phyloP scores from a whole-genome alignment of 2,888 invertebrate species.

The Drosophila hamatofila region DNA sequence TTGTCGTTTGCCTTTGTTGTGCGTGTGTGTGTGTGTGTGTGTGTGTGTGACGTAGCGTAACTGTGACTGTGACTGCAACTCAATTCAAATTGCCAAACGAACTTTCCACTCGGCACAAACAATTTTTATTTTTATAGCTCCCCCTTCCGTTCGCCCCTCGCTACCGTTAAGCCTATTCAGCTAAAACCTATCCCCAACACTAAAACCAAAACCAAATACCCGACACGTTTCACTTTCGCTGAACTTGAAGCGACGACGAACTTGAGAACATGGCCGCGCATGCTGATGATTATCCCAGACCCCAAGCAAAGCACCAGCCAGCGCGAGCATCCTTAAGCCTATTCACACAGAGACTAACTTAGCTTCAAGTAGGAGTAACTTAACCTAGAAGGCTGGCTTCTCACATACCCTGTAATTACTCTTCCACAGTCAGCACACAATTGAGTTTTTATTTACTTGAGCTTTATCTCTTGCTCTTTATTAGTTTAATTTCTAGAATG shows the following conservation, averaged over 20 bases:
- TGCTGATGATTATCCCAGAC: slow-evolving; percentile 73
- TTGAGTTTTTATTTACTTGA: neutral
- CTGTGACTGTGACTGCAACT: slow-evolving; percentile 48
- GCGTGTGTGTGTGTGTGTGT: slow-evolving; percentile 7
- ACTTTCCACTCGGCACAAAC: slow-evolving; percentile 68
- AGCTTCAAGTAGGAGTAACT: neutral
- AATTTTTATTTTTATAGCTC: slow-evolving; percentile 72
- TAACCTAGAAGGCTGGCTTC: neutral
- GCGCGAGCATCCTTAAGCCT: slow-evolving; percentile 47
- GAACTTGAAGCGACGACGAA: slow-evolving; percentile 65
- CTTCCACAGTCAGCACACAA: neutral
- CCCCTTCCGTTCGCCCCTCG: neutral
- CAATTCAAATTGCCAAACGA: slow-evolving; percentile 63
- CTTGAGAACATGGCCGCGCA: slow-evolving; percentile 72
- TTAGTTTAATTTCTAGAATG: too few species aligned
- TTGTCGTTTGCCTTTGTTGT: slow-evolving; percentile 39
- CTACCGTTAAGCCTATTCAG: neutral
- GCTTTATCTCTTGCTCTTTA: neutral
- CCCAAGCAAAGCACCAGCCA: slow-evolving; percentile 11
- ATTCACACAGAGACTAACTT: slow-evolving; percentile 17
- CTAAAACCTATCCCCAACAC: slow-evolving; percentile 14
- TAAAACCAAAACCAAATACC: slow-evolving; percentile 34
- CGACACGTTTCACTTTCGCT: slow-evolving; percentile 69
- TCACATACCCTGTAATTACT: neutral
- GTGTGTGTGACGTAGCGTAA: slow-evolving; percentile 38